Base-by-base conservation (phyloP, 2,113 vertebrate species). In the Coreoperca whiteheadi region DNA sequence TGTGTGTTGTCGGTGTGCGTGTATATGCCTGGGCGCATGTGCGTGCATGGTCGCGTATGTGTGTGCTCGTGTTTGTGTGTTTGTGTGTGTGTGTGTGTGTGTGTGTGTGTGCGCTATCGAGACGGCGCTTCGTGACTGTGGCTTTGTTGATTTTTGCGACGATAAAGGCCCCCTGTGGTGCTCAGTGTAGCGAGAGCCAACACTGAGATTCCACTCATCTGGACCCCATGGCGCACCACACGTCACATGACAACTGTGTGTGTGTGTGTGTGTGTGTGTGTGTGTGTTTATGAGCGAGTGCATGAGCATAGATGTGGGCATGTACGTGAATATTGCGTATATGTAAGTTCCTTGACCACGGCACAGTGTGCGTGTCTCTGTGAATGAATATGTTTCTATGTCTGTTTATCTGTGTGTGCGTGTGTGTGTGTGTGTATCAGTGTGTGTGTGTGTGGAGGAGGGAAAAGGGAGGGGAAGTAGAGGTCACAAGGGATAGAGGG, bases 101-200 rank as follows among this genome's bases (percentile, higher is more conserved):
- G 5, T 48, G 2, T 37, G 50, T 37, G 51, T 59, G 46, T 41
- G 39, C 70, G 85, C 30, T 84, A 89, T 79, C 48, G 77, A 88
- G 84, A 88, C 73, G 21, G 78, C 16, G 68, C 83, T 95, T 94
- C 89, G 91, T 95, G 95, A 94, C 93, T 93, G 90, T 63, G 76
- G 90, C 93, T 92, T 92, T 93, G 94, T 94, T 92, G 92, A 92
- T 92, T 93, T 94, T 92, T 82, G 86, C 37, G 32, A 90, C 76
- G 86, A 93, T 95, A 88, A 94, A 91, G 84, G 91, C 93, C 93
- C 91, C 93, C 95, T 74, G 81, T 88, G 87, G 93, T 93, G 93
- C 92, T 92, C 94, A 94, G 86, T 89, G 91, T 92, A 93, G 91
- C 88, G 84, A 92, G 90, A 94, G 92, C 93, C 89, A 89, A 91